Percentiles rank a stretch among this genome's conserved stretches.
These are phyloP conservation scores for Drosophila watanabei DNA, from an alignment of 1,140 invertebrate genomes.

Conservation along the genomic window DNA sequence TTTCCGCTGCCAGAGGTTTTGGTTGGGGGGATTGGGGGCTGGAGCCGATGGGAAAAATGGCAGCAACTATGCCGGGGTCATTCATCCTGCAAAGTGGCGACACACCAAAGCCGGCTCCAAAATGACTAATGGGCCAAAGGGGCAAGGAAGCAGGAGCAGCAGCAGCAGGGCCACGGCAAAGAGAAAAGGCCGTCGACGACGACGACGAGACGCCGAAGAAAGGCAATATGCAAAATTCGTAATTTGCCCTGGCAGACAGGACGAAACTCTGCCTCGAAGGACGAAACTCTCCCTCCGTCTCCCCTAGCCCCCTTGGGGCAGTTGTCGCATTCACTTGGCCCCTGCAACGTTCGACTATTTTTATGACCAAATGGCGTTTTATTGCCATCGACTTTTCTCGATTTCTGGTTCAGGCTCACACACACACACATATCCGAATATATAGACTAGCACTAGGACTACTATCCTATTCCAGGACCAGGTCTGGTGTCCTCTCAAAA, in stretches of 20 bases:
- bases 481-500: constrained; percentile 27
- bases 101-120: constrained; percentile 73
- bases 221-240: constrained; percentile 82
- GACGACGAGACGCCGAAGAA: constrained; percentile 21
- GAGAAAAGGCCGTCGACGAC: constrained; percentile 15
- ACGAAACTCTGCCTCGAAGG: constrained; percentile 13
- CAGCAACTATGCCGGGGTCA: constrained; percentile 68
- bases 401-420: constrained; percentile 34
- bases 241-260: constrained; percentile 79
- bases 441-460: constrained; percentile 22
- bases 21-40: constrained; percentile 4
- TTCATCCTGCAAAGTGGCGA: constrained; percentile 83
- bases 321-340: constrained; percentile 63
- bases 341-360: constrained; percentile 76
- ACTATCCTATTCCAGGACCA: constrained; percentile 31
- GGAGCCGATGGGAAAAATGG: constrained; percentile 18
- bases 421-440: constrained; percentile 32
- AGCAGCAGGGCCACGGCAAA: neutral
- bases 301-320: constrained; percentile 34
- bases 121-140: constrained; percentile 74
- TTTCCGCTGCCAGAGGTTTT: constrained; percentile 58
- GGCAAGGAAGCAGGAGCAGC: constrained; percentile 11
- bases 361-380: constrained; percentile 84
- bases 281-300: neutral
- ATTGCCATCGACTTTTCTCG: constrained; percentile 67